Conservation (phyloP, 2,797 vertebrate genomes). For the Phylloscopus collybita region DNA sequence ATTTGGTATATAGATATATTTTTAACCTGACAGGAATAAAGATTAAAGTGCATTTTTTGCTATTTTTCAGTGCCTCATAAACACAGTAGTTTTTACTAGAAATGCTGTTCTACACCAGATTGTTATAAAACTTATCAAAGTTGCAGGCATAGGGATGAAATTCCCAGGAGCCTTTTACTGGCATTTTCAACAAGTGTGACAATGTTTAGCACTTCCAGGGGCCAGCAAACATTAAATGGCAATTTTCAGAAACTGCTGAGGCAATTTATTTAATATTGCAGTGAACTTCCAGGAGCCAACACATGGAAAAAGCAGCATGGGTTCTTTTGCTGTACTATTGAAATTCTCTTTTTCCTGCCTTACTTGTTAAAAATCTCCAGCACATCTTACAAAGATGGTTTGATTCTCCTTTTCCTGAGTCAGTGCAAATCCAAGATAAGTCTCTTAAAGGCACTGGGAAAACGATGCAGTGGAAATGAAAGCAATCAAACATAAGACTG, state of each 20-base stretch:
- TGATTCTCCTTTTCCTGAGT: neutral
- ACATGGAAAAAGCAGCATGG: neutral
- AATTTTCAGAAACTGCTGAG: conserved; percentile 47
- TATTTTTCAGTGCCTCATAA: neutral
- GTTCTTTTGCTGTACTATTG: neutral
- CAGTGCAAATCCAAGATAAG: neutral
- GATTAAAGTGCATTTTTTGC: neutral
- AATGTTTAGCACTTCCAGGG: conserved; percentile 28
- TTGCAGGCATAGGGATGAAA: conserved; percentile 3
- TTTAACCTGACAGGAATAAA: neutral
- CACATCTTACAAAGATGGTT: neutral
- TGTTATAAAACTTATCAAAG: conserved; percentile 53
- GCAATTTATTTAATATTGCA: conserved; percentile 25
- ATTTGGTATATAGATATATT: neutral
- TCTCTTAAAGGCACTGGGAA: neutral
- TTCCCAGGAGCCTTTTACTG: conserved; percentile 36
- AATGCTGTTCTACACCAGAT: neutral
- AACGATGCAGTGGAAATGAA: neutral
- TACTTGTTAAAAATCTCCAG: neutral
- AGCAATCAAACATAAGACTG: neutral
- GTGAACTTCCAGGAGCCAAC: neutral
- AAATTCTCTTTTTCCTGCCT: conserved; percentile 10
- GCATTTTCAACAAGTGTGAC: conserved; percentile 44
- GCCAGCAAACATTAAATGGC: conserved; percentile 42
- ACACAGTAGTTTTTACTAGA: neutral